Conservation (phyloP, 2,113 vertebrate genomes). For the Genyomyrus donnyi region DNA sequence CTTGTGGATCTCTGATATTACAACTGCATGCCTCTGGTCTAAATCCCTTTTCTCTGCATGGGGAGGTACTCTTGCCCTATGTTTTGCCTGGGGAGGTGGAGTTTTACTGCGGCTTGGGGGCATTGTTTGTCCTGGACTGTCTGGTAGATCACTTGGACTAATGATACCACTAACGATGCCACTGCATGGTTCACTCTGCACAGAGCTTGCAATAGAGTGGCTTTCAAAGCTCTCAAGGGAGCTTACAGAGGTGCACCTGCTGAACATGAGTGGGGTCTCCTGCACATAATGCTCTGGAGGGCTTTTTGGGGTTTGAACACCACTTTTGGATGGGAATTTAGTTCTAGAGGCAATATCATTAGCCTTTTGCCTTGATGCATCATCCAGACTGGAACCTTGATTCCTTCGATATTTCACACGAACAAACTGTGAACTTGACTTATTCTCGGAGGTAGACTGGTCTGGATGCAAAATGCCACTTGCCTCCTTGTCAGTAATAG, state of each 20-base stretch:
- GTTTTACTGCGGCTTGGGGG: constrained; percentile 95
- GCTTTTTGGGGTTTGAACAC: constrained; percentile 89
- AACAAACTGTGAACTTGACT: constrained; percentile 58
- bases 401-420: constrained; percentile 67
- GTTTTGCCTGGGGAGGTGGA: constrained; percentile 65
- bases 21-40: constrained; percentile 62
- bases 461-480: constrained; percentile 49
- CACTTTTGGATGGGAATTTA: constrained; percentile 84
- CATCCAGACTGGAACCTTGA: constrained; percentile 61
- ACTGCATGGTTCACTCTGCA: constrained; percentile 91
- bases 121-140: constrained; percentile 97
- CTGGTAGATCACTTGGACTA: constrained; percentile 93
- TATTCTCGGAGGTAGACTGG: constrained; percentile 54
- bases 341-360: constrained; percentile 81
- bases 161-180: constrained; percentile 91
- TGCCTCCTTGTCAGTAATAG: constrained; percentile 74
- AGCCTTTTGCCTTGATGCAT: constrained; percentile 71
- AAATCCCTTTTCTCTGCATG: constrained; percentile 65
- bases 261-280: constrained; percentile 96
- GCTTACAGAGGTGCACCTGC: constrained; percentile 93
- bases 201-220: constrained; percentile 89
- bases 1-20: constrained; percentile 71
- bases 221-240: constrained; percentile 94
- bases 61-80: constrained; percentile 58
- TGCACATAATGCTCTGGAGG: constrained; percentile 86